phyloP scores from a whole-genome alignment of 2,113 vertebrate species.

The Micronycteris hirsuta region DNA sequence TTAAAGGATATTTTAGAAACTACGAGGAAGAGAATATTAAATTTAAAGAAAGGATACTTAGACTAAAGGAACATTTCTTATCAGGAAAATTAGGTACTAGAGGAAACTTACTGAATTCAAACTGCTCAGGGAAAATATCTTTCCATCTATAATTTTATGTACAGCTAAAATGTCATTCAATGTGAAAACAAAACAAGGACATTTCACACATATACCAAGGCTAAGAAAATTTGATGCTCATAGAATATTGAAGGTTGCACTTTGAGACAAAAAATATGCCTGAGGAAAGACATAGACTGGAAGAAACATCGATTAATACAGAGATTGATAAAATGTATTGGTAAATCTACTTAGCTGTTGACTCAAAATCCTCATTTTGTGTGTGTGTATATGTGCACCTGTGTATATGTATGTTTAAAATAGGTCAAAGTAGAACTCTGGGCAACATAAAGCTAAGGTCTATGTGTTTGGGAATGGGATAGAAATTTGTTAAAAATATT shows the following conservation, averaged over 20 bases:
- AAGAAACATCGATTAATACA: background rate
- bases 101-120: background rate
- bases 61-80: background rate
- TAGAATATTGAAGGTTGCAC: background rate
- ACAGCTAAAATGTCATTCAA: background rate
- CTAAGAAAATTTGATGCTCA: background rate
- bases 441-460: background rate
- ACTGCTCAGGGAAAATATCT: background rate
- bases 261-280: background rate
- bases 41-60: background rate
- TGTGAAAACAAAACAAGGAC: background rate
- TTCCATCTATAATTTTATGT: background rate
- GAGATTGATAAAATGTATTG: background rate
- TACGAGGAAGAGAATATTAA: background rate
- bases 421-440: background rate
- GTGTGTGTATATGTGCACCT: background rate
- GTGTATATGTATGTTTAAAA: background rate
- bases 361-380: background rate
- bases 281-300: background rate
- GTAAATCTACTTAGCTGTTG: background rate
- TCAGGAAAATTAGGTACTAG: background rate
- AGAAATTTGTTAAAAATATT: background rate
- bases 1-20: background rate
- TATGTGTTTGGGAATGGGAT: background rate
- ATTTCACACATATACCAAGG: background rate